Percentiles rank a stretch among this genome's conserved stretches.
Evolutionary conservation across 2,888 invertebrate genomes (phyloP).

Genomic region (Erebia aethiops): DNA sequence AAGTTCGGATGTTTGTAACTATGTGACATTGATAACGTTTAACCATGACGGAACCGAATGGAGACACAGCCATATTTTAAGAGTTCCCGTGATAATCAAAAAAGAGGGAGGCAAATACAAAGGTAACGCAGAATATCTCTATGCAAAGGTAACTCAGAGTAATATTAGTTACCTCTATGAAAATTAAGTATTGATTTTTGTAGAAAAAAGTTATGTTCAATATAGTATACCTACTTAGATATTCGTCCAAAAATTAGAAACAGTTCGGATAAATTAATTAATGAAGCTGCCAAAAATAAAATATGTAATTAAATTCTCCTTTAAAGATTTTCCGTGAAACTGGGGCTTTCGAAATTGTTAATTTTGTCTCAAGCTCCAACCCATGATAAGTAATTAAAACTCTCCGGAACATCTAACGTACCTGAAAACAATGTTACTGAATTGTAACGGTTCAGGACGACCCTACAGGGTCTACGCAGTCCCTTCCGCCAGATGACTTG

Average conservation of each 20-base stretch:
- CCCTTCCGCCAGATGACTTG: constrained; percentile 39
- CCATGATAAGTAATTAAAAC: constrained; percentile 34
- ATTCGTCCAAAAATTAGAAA: not conserved
- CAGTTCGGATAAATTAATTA: not conserved
- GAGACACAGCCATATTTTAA: no score
- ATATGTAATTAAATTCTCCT: constrained; percentile 1
- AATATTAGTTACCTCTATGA: no score
- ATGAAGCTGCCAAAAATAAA: constrained; percentile 1
- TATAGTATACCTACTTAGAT: not conserved
- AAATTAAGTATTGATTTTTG: no score
- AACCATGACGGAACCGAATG: no score
- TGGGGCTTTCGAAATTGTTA: constrained; percentile 11
- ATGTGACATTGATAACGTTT: no score
- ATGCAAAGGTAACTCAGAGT: no score
- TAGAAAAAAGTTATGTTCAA: no score
- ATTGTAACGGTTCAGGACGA: constrained; percentile 32
- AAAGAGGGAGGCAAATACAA: no score
- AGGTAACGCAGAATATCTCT: no score
- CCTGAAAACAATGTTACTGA: constrained; percentile 29
- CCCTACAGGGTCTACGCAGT: constrained; percentile 16
- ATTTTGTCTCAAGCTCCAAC: constrained; percentile 4
- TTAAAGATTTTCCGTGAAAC: not conserved
- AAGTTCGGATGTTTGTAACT: no score
- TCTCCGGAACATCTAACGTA: constrained; percentile 33
- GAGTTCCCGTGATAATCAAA: no score